phyloP scores from a whole-genome alignment of 2,888 invertebrate species.

The Drosophila prostipennis region DNA sequence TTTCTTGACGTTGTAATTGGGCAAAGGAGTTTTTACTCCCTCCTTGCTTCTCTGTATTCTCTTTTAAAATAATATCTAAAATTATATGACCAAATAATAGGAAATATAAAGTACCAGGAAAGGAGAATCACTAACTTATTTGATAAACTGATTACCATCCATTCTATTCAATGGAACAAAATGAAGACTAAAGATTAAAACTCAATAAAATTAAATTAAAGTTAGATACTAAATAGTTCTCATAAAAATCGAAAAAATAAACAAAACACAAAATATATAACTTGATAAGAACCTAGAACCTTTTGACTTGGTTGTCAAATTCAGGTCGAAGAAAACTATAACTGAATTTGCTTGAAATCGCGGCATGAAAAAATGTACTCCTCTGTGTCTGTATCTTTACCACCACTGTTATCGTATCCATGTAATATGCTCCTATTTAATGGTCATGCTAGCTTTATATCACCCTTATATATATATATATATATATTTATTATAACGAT shows the following conservation, averaged over 20 bases:
- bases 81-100: background rate
- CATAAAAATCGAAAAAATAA: background rate
- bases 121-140: too few species aligned
- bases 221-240: too few species aligned
- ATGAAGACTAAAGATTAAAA: too few species aligned
- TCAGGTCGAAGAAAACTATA: background rate
- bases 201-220: too few species aligned
- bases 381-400: slow-evolving; percentile 35
- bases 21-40: background rate
- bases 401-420: slow-evolving; percentile 27
- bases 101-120: background rate
- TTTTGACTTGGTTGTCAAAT: slow-evolving; percentile 1
- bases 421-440: slow-evolving; percentile 46
- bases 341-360: slow-evolving; percentile 19
- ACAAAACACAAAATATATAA: background rate
- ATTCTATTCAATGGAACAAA: too few species aligned
- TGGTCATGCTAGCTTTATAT: slow-evolving; percentile 52
- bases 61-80: background rate
- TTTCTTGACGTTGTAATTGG: slow-evolving; percentile 48
- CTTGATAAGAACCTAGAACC: too few species aligned
- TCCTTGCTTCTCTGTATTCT: slow-evolving; percentile 8
- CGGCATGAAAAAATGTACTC: slow-evolving; percentile 38
- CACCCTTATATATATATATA: slow-evolving; percentile 20
- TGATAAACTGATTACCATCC: too few species aligned
- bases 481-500: slow-evolving; percentile 25